Conservation (phyloP, 2,113 vertebrate genomes). For the Sinocyclocheilus grahami region DNA sequence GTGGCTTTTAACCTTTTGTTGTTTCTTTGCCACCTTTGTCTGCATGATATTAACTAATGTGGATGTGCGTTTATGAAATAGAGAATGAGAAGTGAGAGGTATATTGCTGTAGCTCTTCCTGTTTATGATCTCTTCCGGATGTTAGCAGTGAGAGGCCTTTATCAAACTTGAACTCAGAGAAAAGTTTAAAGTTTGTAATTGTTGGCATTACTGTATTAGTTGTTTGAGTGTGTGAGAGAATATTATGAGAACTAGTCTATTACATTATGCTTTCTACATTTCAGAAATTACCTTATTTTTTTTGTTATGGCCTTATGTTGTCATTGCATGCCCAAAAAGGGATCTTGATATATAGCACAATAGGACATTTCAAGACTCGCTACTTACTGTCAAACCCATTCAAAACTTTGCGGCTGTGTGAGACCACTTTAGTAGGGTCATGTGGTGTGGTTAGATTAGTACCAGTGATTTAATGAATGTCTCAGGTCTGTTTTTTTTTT, state of each 20-base stretch:
- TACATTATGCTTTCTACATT: neutral
- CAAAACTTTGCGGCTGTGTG: neutral
- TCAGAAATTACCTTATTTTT: neutral
- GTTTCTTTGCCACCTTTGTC: neutral
- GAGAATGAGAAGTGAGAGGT: constrained; percentile 44
- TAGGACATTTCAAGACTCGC: neutral
- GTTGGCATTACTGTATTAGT: neutral
- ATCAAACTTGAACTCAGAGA: neutral
- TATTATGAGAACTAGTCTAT: neutral
- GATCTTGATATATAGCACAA: neutral
- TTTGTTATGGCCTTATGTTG: neutral
- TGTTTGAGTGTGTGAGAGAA: neutral
- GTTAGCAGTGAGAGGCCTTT: constrained; percentile 54
- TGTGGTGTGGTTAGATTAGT: neutral
- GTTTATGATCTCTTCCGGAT: constrained; percentile 76
- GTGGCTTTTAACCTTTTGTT: neutral
- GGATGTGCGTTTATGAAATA: neutral
- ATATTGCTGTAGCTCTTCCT: constrained; percentile 72
- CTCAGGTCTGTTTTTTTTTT: neutral
- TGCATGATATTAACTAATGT: neutral
- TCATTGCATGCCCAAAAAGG: neutral
- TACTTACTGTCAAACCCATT: neutral
- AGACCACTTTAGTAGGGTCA: neutral
- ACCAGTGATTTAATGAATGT: neutral
- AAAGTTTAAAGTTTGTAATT: neutral